Evolutionary conservation across 2,888 invertebrate species (phyloP), one percentile per base, ranked within the genome.

Genomic region (Calameuta pallipes): DNA sequence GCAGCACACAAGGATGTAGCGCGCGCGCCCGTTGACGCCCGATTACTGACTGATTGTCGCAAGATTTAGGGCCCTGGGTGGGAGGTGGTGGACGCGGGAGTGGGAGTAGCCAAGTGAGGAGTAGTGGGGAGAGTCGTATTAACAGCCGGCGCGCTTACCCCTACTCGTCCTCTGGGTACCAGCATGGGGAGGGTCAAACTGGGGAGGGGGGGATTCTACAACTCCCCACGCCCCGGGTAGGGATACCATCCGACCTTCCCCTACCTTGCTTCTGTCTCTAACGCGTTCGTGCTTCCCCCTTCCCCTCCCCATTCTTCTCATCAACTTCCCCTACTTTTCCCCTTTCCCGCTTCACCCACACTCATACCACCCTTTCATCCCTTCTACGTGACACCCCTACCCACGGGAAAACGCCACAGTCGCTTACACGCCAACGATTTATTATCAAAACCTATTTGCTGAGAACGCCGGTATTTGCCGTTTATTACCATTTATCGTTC

Each of bases 1-100:
- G 75, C 37, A 41, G 33, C 37, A 75, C 78, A 78, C 78, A 75
- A 75, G 70, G 71, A 75, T 56, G 41, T 56, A 78, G 74, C 78
- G 80, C 76, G 73, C 76, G 81, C 85, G 85, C 85, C 87, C 87
- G 87, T 87, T 87, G 87, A 87, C 88, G 87, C 86, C 87, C 88
- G 87, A 86, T 87, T 85, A 86, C 87, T 86, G 87, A 87, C 88
- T 88, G 87, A 87, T 88, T 87, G 87, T 86, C 87, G 87, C 87
- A 85, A 87, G 87, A 87, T 87, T 87, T 87, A 87, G 87, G 87
- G 85, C 86, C 81, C 82, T 82, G 83, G 80, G 79, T 83, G 78
- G 83, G 83, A 83, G 81, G 80, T 80, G 83, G 82, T 79, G 81
- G 81, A 80, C 80, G 82, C 77, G 79, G 79, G 74, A 56, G 73